Conservation (phyloP, 2,888 invertebrate species). For the Thera britannica region DNA sequence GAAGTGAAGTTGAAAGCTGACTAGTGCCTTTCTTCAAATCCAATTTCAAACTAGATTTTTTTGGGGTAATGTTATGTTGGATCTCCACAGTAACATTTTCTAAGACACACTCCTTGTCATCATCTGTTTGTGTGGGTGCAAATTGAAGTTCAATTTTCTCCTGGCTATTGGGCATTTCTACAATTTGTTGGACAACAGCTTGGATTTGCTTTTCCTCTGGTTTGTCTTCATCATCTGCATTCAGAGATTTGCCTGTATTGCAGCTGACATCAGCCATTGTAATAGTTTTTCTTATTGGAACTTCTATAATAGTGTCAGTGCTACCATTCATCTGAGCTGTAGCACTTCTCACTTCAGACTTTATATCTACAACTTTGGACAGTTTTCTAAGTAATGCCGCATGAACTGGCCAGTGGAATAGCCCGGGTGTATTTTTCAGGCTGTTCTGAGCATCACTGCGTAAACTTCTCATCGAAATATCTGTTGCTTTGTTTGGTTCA, state of each 20-base stretch:
- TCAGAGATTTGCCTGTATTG: conserved; percentile 73
- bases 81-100: conserved; percentile 82
- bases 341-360: conserved; percentile 64
- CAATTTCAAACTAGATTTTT: conserved; percentile 76
- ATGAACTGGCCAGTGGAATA: conserved; percentile 75
- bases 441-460: conserved; percentile 72
- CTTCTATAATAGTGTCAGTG: conserved; percentile 61
- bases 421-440: conserved; percentile 56
- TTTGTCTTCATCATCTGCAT: conserved; percentile 64
- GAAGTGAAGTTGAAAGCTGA: conserved; percentile 71
- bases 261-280: conserved; percentile 76
- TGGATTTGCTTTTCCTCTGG: conserved; percentile 46
- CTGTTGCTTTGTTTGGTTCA: conserved; percentile 76
- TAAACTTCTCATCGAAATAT: conserved; percentile 76
- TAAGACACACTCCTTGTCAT: conserved; percentile 66
- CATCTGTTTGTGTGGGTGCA: conserved; percentile 42
- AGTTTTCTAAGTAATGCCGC: conserved; percentile 74
- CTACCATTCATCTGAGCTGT: conserved; percentile 73
- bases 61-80: conserved; percentile 79
- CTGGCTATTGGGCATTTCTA: conserved; percentile 38
- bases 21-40: conserved; percentile 78
- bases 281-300: conserved; percentile 57
- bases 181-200: conserved; percentile 39
- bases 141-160: conserved; percentile 36
- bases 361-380: conserved; percentile 77